Evolutionary conservation across 2,113 vertebrate species (phyloP).

Genomic region (Nettapus auritus): DNA sequence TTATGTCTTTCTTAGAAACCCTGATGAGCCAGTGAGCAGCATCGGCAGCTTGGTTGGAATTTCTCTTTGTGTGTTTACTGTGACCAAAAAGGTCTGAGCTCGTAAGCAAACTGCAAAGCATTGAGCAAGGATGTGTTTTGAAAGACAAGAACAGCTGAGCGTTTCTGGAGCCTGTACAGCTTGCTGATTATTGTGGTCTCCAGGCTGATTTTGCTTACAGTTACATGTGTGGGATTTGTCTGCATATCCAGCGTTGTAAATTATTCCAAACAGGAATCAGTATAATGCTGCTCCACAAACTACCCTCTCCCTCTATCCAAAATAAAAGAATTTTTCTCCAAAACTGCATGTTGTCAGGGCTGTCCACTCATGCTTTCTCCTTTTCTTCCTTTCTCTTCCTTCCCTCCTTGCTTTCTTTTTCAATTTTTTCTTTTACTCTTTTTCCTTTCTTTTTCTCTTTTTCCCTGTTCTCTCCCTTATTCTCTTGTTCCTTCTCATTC

Average conservation of each 20-base stretch:
- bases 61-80: conserved; percentile 58
- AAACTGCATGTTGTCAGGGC: neutral
- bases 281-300: neutral
- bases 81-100: conserved; percentile 29
- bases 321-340: neutral
- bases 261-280: neutral
- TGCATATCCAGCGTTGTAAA: neutral
- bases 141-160: conserved; percentile 75
- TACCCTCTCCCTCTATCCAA: neutral
- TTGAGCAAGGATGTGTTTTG: conserved; percentile 26
- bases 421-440: too few relatives aligned
- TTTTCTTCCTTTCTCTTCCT: neutral
- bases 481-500: too few relatives aligned
- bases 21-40: neutral
- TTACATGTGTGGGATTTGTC: neutral
- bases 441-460: too few relatives aligned
- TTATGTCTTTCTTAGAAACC: conserved; percentile 17
- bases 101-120: conserved; percentile 2
- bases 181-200: neutral
- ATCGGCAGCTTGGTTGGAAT: conserved; percentile 40
- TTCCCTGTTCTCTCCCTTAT: too few relatives aligned
- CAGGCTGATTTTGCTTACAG: conserved; percentile 17
- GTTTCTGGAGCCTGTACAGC: neutral
- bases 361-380: neutral
- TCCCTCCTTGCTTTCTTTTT: too few relatives aligned